phyloP scores from a whole-genome alignment of 1,140 invertebrate genomes.

The Aphaenogaster floridana region DNA sequence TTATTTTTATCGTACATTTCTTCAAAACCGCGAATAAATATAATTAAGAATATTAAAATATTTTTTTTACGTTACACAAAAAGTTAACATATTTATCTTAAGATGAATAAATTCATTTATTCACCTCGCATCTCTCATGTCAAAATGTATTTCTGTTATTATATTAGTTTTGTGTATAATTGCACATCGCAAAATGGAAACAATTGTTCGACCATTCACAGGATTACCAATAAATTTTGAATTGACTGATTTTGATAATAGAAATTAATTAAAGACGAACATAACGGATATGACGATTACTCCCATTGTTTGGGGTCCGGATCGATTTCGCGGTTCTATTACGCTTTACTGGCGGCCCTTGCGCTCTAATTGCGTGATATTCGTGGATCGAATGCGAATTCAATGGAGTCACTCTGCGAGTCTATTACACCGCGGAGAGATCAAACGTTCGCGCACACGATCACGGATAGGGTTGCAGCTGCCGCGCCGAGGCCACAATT shows the following conservation, averaged over 20 bases:
- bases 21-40: neutral
- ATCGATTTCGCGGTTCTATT: conserved; percentile 48
- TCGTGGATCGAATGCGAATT: conserved; percentile 52
- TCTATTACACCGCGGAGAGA: conserved; percentile 57
- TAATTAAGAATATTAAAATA: neutral
- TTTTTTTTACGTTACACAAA: neutral
- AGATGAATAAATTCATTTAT: neutral
- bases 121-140: neutral
- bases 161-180: neutral
- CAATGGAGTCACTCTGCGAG: conserved; percentile 61
- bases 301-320: conserved; percentile 28
- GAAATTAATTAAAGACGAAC: conserved; percentile 57
- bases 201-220: neutral
- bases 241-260: conserved; percentile 47
- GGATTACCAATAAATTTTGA: conserved; percentile 43
- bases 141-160: neutral
- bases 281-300: conserved; percentile 56
- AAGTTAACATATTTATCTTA: neutral
- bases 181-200: neutral
- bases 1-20: neutral
- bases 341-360: conserved; percentile 4
- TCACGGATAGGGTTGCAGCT: conserved; percentile 47
- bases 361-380: conserved; percentile 55
- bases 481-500: conserved; percentile 44
- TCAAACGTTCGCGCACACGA: conserved; percentile 56